A percentile compares a stretch with the other conserved stretches of the same genome.
Conservation (phyloP, 2,888 invertebrate species). For the Poecilobothrus nobilitatus region DNA sequence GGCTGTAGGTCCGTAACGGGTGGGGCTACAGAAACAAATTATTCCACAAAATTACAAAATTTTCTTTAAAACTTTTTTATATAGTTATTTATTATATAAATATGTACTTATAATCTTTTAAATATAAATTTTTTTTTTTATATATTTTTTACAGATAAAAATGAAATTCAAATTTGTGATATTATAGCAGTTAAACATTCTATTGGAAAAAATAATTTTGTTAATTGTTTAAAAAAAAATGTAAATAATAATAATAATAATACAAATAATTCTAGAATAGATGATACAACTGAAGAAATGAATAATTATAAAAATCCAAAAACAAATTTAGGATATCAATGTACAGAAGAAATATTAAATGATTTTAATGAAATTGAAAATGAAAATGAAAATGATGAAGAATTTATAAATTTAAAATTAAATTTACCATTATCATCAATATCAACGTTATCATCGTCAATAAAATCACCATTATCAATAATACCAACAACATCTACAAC, state of each 20-base stretch:
- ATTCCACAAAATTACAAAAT: too few relatives aligned
- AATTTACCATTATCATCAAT: neutral
- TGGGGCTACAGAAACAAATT: too few relatives aligned
- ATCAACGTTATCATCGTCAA: neutral
- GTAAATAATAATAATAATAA: neutral
- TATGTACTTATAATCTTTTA: too few relatives aligned
- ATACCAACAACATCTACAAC: slow-evolving; percentile 28
- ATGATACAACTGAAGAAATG: neutral
- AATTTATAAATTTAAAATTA: slow-evolving; percentile 28
- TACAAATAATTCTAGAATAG: neutral
- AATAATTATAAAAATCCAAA: slow-evolving; percentile 5
- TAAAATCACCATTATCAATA: slow-evolving; percentile 27
- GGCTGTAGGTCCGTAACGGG: too few relatives aligned
- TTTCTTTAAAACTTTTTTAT: too few relatives aligned
- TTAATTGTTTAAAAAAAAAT: neutral
- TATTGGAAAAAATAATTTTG: neutral
- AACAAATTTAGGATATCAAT: neutral
- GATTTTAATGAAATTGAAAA: neutral
- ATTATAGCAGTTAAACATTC: slow-evolving; percentile 45
- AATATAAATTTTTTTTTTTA: too few relatives aligned
- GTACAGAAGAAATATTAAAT: neutral
- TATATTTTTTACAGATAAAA: slow-evolving; percentile 44
- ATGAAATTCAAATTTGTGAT: slow-evolving; percentile 49
- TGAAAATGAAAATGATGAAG: neutral
- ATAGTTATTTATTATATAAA: too few relatives aligned